Conservation (phyloP, 1,140 invertebrate species). For the Danaus melanippus region DNA sequence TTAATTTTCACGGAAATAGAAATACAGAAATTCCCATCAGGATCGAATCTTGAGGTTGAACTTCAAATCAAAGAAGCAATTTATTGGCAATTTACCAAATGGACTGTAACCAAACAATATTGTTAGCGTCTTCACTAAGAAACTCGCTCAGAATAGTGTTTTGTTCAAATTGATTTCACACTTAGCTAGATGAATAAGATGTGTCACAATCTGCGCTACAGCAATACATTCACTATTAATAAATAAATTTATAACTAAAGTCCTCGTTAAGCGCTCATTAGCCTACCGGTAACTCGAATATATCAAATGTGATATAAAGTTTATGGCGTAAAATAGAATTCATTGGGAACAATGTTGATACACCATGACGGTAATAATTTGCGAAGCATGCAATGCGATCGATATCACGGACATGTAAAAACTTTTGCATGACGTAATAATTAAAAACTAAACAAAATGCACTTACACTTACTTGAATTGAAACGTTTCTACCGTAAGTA, state of each 20-base stretch:
- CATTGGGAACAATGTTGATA: not conserved
- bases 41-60: not conserved
- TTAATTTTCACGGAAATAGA: conserved; percentile 1
- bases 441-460: conserved; percentile 5
- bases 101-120: conserved; percentile 7
- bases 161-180: too few relatives aligned
- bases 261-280: too few relatives aligned
- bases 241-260: too few relatives aligned
- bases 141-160: too few relatives aligned
- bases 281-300: too few relatives aligned
- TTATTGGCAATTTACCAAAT: conserved; percentile 12
- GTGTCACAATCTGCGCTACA: too few relatives aligned
- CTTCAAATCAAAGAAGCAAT: conserved; percentile 7
- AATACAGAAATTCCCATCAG: not conserved
- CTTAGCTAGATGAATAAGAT: too few relatives aligned
- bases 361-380: conserved; percentile 12
- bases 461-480: too few relatives aligned
- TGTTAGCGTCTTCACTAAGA: not conserved
- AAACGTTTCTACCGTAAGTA: too few relatives aligned
- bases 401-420: conserved; percentile 13
- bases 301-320: too few relatives aligned
- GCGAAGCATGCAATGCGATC: conserved; percentile 15
- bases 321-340: conserved; percentile 1
- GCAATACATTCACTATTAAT: too few relatives aligned
- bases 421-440: conserved; percentile 3